These are phyloP conservation scores for Dendrolimus pini DNA, from an alignment of 2,888 invertebrate genomes.

Conservation along the genomic window DNA sequence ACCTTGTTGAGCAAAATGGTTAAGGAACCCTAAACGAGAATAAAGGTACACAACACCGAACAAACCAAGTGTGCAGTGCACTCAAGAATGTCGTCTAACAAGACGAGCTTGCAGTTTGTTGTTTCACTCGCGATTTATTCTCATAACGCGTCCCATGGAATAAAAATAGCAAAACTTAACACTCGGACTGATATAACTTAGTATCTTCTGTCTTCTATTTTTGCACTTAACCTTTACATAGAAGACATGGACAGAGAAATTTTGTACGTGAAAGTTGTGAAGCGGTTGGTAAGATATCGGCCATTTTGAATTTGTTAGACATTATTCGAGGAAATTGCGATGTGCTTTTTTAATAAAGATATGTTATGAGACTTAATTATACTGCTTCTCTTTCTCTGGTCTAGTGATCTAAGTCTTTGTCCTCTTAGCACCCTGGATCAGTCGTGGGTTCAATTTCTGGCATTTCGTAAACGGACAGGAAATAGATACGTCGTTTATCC, in stretches of 20 bases:
- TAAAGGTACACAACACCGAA: not conserved
- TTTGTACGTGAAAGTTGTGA: not conserved
- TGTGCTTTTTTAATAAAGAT: no score
- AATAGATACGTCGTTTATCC: no score
- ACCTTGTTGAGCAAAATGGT: no score
- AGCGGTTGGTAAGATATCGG: not conserved
- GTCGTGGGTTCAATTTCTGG: no score
- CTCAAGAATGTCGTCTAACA: slow-evolving; percentile 9
- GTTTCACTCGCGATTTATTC: slow-evolving; percentile 43
- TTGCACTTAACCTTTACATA: not conserved
- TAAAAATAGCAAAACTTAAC: slow-evolving; percentile 25
- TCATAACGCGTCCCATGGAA: slow-evolving; percentile 36
- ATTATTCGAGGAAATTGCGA: not conserved
- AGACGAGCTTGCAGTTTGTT: slow-evolving; percentile 36
- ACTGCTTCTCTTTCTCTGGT: no score
- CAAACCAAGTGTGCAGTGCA: slow-evolving; percentile 11
- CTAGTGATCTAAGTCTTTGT: no score
- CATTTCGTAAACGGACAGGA: no score
- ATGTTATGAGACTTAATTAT: no score
- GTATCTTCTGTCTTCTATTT: not conserved
- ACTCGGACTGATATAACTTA: not conserved
- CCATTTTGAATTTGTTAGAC: not conserved
- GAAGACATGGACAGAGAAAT: no score
- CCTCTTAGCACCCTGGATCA: no score
- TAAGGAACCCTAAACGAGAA: no score